phyloP scores from a whole-genome alignment of 2,888 invertebrate genomes.

The Endomychus coccineus region DNA sequence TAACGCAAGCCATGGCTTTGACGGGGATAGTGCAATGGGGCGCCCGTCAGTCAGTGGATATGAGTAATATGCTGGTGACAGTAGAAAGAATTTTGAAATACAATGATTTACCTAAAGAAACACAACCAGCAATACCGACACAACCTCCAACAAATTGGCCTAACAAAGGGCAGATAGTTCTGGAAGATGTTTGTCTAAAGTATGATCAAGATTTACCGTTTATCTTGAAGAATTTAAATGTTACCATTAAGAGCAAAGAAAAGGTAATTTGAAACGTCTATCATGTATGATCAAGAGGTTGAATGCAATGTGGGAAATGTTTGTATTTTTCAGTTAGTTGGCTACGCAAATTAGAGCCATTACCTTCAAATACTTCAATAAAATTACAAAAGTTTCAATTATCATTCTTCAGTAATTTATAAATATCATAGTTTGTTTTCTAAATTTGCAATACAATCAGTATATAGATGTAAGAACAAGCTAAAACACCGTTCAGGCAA shows the following conservation, averaged over 20 bases:
- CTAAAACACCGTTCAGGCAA: no score
- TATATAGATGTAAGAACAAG: no score
- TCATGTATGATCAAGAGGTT: no score
- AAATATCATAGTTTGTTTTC: no score
- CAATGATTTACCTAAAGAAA: slow-evolving; percentile 54
- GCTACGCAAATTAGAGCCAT: no score
- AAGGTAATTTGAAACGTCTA: slow-evolving; percentile 45
- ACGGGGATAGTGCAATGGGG: slow-evolving; percentile 63
- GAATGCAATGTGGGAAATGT: no score
- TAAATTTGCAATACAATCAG: no score
- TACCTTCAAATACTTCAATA: no score
- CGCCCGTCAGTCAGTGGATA: slow-evolving; percentile 73
- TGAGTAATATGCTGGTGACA: slow-evolving; percentile 63
- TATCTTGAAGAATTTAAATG: slow-evolving; percentile 61
- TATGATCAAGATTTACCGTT: slow-evolving; percentile 53
- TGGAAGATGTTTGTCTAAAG: slow-evolving; percentile 52
- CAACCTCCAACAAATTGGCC: slow-evolving; percentile 59
- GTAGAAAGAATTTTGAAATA: slow-evolving; percentile 80
- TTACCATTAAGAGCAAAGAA: slow-evolving; percentile 55
- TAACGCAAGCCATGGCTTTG: slow-evolving; percentile 53
- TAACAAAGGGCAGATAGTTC: slow-evolving; percentile 51
- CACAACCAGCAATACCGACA: slow-evolving; percentile 43
- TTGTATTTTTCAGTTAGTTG: no score
- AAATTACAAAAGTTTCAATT: no score
- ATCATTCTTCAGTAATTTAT: no score